A percentile compares a stretch with the other conserved stretches of the same genome.
Conservation (phyloP, 1,140 invertebrate genomes). For the Drosophila malerkotliana region DNA sequence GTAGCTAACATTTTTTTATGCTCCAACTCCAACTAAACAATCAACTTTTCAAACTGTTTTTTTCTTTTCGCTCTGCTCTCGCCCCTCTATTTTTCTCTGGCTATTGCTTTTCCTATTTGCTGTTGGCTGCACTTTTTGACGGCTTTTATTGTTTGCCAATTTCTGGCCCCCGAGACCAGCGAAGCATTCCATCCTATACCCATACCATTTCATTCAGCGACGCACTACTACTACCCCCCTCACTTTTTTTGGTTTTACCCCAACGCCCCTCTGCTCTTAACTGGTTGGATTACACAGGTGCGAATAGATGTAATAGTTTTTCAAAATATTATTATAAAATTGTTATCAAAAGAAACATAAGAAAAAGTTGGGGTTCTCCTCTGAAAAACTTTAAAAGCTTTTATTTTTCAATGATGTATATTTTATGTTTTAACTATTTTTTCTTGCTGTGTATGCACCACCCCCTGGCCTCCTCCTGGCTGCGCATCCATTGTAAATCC, state of each 20-base stretch:
- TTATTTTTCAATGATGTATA: no score
- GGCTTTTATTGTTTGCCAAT: constrained; percentile 83
- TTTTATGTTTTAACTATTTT: no score
- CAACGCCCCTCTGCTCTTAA: constrained; percentile 37
- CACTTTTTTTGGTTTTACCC: constrained; percentile 17
- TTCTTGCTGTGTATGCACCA: constrained; percentile 12
- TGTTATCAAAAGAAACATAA: background rate
- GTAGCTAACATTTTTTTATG: constrained; percentile 75
- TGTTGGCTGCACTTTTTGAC: constrained; percentile 78
- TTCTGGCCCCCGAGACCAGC: constrained; percentile 72
- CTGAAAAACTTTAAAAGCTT: no score
- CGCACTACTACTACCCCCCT: constrained; percentile 54
- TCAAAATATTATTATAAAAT: background rate
- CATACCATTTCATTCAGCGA: constrained; percentile 46
- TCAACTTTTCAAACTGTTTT: constrained; percentile 81
- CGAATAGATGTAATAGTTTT: background rate
- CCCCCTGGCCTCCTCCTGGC: constrained; percentile 13
- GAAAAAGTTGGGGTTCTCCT: no score
- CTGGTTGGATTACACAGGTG: constrained; percentile 49
- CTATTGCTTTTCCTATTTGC: constrained; percentile 65
- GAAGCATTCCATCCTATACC: constrained; percentile 63
- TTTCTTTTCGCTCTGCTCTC: constrained; percentile 34
- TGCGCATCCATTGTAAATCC: constrained; percentile 72
- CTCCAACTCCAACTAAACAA: constrained; percentile 82
- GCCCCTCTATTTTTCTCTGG: constrained; percentile 18